Base-by-base conservation (phyloP, 2,113 vertebrate genomes). In the Morone chrysops region DNA sequence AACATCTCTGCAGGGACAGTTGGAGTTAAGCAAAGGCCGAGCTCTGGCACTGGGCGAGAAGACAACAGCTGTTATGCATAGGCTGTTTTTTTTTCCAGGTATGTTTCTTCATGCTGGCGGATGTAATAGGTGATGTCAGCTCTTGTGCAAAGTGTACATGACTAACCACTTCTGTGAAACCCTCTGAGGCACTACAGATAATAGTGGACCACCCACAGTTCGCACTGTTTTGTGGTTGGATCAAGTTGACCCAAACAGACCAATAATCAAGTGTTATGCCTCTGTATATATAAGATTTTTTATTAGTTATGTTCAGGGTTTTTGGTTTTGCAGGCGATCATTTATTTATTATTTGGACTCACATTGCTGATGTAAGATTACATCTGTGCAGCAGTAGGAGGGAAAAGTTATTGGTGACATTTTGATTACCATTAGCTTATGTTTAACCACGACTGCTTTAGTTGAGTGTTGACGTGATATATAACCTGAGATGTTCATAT, bases 101-200 rank as follows among this genome's bases (percentile, higher is more conserved):
- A 69, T 56, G 60, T 73, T 50, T 81, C 45, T 38, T 41, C 43
- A 8, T 10, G 68, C 73, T 76, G 53, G 61, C 66, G 7, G 66
- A 85, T 73, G 75, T 82, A 69, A 77, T 38, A 11, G 70, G 51
- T 94, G 90, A 91, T 59, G 84, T 92, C 80, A 85, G 70, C 84
- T 65, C 83, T 80, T 77, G 77, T 78, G 22, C 70, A 81, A 90
- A 88, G 78, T 75, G 74, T 66, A 81, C 82, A 80, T 86, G 87
- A 88, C 89, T 86, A 88, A 92, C 74, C 86, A 83, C 91, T 88
- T 85, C 25, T 65, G 78, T 61, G 57, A 53, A 86, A 77, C 72
- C 38, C 81, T 89, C 79, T 7, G 70, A 82, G 81, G 79, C 22
- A 36, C 85, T 89, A 67, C 75, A 87, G 63, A 90, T 83, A 79